phyloP scores from a whole-genome alignment of 1,140 invertebrate genomes.

The Cotesia typhae region DNA sequence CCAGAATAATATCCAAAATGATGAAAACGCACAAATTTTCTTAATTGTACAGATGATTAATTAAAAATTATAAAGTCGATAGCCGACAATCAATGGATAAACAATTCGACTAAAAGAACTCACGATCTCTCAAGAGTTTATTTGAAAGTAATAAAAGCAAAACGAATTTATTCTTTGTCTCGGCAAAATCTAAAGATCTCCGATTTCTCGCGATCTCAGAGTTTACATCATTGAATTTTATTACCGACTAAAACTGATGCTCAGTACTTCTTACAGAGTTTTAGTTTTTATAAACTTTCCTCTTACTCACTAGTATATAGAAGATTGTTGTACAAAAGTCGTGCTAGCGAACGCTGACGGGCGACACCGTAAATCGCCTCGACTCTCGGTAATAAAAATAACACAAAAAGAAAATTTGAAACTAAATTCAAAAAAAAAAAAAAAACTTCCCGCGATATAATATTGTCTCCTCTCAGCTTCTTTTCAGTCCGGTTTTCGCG shows the following conservation, averaged over 20 bases:
- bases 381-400: slow-evolving; percentile 4
- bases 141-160: background rate
- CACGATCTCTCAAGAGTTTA: background rate
- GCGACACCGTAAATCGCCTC: slow-evolving; percentile 31
- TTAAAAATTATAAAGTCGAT: background rate
- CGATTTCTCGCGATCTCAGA: slow-evolving; percentile 23
- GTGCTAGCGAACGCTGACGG: slow-evolving; percentile 30
- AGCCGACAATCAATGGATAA: background rate
- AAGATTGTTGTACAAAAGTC: background rate
- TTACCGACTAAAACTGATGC: background rate
- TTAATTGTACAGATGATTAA: too few species aligned
- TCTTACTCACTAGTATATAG: background rate
- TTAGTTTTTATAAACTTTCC: slow-evolving; percentile 1
- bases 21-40: too few species aligned
- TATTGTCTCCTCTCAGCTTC: slow-evolving; percentile 2
- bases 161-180: slow-evolving; percentile 24
- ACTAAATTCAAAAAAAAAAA: too few species aligned
- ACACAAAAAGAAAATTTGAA: background rate
- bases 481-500: slow-evolving; percentile 34
- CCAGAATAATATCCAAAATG: too few species aligned
- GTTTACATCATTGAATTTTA: slow-evolving; percentile 25
- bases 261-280: too few species aligned
- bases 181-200: slow-evolving; percentile 26
- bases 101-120: background rate
- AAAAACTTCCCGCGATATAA: background rate